Conservation (phyloP, 2,797 vertebrate species). For the Spinibarbus caldwelli region DNA sequence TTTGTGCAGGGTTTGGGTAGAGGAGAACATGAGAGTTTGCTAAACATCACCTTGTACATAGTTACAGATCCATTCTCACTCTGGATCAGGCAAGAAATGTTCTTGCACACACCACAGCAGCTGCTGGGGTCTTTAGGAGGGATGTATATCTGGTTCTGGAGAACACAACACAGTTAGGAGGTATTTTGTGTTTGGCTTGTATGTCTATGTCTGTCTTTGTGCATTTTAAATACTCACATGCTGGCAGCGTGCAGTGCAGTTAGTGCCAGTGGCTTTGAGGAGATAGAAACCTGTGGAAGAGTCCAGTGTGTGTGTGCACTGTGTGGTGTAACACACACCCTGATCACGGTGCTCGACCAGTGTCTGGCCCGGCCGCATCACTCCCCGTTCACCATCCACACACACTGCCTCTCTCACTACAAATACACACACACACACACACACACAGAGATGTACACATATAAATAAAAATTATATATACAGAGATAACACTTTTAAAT, state of each 20-base stretch:
- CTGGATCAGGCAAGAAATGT: constrained; percentile 87
- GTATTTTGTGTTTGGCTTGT: neutral
- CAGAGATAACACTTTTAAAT: neutral
- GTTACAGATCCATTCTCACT: constrained; percentile 86
- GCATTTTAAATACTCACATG: constrained; percentile 77
- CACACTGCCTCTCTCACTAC: constrained; percentile 91
- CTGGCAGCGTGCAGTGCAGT: constrained; percentile 88
- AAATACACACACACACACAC: too few relatives aligned
- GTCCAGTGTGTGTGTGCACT: constrained; percentile 85
- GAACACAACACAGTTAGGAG: constrained; percentile 35
- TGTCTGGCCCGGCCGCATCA: constrained; percentile 90
- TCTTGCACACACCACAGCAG: constrained; percentile 92
- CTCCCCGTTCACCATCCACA: constrained; percentile 83
- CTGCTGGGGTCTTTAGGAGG: constrained; percentile 86
- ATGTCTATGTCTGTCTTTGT: neutral
- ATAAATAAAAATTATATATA: neutral
- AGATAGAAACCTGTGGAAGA: constrained; percentile 83
- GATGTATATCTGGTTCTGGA: constrained; percentile 92
- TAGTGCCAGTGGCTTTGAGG: constrained; percentile 80
- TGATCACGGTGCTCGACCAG: constrained; percentile 84
- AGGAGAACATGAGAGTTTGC: neutral
- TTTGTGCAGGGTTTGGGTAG: neutral
- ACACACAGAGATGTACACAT: constrained; percentile 16
- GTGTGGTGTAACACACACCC: constrained; percentile 83
- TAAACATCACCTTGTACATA: constrained; percentile 82